Base-by-base conservation (phyloP, 2,113 vertebrate genomes). In the Bujurquina vittata region DNA sequence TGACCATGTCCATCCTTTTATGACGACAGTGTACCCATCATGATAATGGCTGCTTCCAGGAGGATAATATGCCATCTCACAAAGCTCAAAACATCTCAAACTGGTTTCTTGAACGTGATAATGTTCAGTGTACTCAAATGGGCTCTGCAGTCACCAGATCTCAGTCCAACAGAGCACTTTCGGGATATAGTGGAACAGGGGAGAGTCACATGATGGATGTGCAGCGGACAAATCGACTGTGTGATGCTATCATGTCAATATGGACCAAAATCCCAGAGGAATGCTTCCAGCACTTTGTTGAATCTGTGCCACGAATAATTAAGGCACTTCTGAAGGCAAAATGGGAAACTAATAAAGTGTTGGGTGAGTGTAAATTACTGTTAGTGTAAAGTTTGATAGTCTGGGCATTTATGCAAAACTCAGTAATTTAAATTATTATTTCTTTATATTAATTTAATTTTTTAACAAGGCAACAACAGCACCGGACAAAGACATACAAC, bases 371-470 rank as follows among this genome's bases (percentile, higher is more conserved):
- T 67, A 58, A 63, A 83, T 62, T 17, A 62, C 10, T 75, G 59
- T 37, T 20, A 43, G 56, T 52, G 76, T 33, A 33, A 52, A 12
- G 54, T 37, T 57, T 40, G 49, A 59, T 81, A 14, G 31, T 61
- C 12, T 59, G 35, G 58, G n/a, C 7, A 3, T 63, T 73, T 33
- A 63, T 63, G 49, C 46, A 63, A 57, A 59, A 65, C 73, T 83
- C 52, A 11, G 75, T 79, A 23, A 62, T 78, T 79, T 86, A 60
- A 81, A 60, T 81, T 72, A 7, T 33, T 33, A 33, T 33, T 33
- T 33, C 7, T 33, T 33, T 7, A 33, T 33, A 33, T 33, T 33
- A 31, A 5, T 31, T 31, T 31, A 4, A 31, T 31, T 37, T 37
- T 37, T 35, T 37, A 37, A 37, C 35, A 37, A 9, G 0, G 35